Base-by-base conservation (phyloP, 2,888 invertebrate species). In the Scaptomyza reducta region DNA sequence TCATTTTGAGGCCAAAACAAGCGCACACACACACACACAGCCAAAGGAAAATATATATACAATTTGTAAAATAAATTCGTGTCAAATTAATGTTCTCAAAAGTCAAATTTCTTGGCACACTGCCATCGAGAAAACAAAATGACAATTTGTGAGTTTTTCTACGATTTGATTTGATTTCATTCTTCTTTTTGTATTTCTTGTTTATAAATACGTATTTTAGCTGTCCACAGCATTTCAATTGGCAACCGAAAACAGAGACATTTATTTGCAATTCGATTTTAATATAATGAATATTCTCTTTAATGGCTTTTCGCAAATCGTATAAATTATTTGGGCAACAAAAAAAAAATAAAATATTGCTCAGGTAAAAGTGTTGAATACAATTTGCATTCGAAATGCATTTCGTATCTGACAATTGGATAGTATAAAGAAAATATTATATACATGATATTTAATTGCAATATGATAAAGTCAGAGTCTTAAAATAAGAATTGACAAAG, bases 51-150 rank as follows among this genome's bases (percentile, higher is more conserved):
- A 27, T 7, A 27, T 6, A 27, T 1, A 5, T 6, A 29, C 51
- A 62, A 63, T 74, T 54, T 47, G 54, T 65, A 49, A 58, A 68
- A 87, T 73, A 87, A 87, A 87, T 84, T 82, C 62, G 87, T 84
- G 82, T 82, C 82, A 82, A 84, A 82, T 82, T 87, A 87, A 82
- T 70, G 79, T 72, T 76, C 79, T 70, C 70, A 71, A 53, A 79
- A 83, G 81, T 86, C 79, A 76, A 79, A 86, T 81, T 65, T 76
- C 31, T 68, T 81, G 81, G 81, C 77, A 6, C 1, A 2, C 25
- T 22, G 79, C 79, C 79, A 75, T 13, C 2, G 11, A 4, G 42
- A 51, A 11, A 31, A 55, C 40, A 56, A 59, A 33, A 41, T 47
- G 51, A 46, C 74, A 73, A 60, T 73, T 64, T 73, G 60, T 54